Base-by-base conservation (phyloP, 64 coral and sea anemone genomes). In the Actinia equina region DNA sequence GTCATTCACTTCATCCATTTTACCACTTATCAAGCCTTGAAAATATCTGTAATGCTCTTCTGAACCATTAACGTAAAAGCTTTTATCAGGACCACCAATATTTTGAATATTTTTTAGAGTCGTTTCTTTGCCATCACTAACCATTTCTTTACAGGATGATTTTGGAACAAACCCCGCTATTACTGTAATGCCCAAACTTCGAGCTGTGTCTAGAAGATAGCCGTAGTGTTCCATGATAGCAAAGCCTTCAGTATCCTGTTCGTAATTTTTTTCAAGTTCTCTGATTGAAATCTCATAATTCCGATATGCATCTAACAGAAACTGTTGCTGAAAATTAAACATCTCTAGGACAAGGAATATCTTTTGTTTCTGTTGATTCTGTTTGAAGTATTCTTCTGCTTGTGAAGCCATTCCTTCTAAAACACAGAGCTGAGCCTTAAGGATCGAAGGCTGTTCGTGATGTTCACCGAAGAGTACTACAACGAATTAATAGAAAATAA, bases 401-500 rank as follows among this genome's bases (percentile, higher is more conserved):
- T 92, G 86, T 17, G 89, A 79, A 7, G 84, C 86, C 94, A 95
- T 95, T 88, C 89, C 82, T 88, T 95, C 94, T 27, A 95, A 86
- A 26, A 95, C 87, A 91, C 94, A 95, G 3, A 95, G 77, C 22
- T 95, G 94, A 27, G 94, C 94, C 62, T 89, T 95, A 4, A 95
- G 83, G 42, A 95, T 95, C 64, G 82, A 60, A 26, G 94, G 52
- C 55, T 95, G 82, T 13, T 95, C 86, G 71, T 95, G 94, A 15
- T 95, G 94, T 57, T 95, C 94, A 54, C 94, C 94, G 89, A 95
- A 95, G 18, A 95, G 82, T 82, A 95, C 94, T 95, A 67, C 11
- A 71, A 85, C 5, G 17, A 74, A 74, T 13, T 37, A 30, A 10
- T 37, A 74, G 25, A 41, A 9, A 65, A 23, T 4, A 49, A 41